Evolutionary conservation across 2,113 vertebrate species (phyloP).

Genomic region (Ahaetulla prasina): DNA sequence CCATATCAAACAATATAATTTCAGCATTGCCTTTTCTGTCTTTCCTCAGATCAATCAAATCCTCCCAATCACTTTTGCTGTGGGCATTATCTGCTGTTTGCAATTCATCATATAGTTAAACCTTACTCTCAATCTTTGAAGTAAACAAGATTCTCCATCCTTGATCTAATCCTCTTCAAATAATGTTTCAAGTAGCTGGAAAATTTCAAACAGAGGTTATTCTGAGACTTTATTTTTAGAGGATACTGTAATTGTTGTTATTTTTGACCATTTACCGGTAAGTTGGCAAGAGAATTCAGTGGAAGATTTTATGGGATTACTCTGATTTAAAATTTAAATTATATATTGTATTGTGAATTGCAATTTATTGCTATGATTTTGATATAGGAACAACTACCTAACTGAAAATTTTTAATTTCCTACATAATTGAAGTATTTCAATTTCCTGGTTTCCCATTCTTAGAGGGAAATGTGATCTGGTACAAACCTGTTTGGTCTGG

Average conservation of each 20-base stretch:
- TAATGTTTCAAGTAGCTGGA: neutral
- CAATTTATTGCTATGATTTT: neutral
- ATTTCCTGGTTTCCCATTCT: neutral
- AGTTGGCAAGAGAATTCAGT: neutral
- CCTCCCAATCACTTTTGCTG: neutral
- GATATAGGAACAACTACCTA: neutral
- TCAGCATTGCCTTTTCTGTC: neutral
- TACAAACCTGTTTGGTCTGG: slow-evolving; percentile 88
- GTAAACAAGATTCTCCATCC: neutral
- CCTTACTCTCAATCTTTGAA: neutral
- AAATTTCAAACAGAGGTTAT: neutral
- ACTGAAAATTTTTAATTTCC: too few relatives aligned
- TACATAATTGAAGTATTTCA: neutral
- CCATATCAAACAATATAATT: neutral
- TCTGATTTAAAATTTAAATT: neutral
- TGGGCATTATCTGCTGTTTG: neutral
- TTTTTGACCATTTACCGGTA: neutral
- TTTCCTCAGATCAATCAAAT: neutral
- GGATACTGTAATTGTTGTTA: neutral
- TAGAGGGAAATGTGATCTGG: neutral
- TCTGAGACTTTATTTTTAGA: neutral
- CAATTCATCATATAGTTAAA: neutral
- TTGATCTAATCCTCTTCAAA: neutral
- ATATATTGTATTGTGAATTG: neutral
- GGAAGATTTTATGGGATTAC: neutral